Evolutionary conservation across 1,140 invertebrate species (phyloP).

Genomic region (Macrobrachium nipponense): DNA sequence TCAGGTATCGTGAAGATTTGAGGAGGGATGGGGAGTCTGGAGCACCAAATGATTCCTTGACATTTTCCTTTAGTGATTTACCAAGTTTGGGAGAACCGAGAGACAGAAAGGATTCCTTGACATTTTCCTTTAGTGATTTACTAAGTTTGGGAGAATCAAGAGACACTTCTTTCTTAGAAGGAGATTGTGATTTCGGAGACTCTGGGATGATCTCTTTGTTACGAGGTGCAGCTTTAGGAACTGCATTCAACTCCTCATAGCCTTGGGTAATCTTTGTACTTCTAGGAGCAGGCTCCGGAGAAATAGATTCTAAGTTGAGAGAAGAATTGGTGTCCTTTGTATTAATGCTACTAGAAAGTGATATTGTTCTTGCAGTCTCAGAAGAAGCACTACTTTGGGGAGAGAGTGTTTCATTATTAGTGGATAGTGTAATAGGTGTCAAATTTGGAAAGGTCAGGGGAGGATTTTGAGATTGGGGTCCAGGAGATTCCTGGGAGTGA

Average conservation of each 20-base stretch:
- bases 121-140: too few relatives aligned
- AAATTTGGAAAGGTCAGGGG: conserved; percentile 44
- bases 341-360: conserved; percentile 41
- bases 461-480: not conserved
- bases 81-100: not conserved
- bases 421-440: conserved; percentile 38
- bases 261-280: conserved; percentile 8
- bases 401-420: conserved; percentile 19
- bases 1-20: conserved; percentile 9
- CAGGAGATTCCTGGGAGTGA: conserved; percentile 4
- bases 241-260: conserved; percentile 5
- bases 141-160: not conserved
- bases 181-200: conserved; percentile 14
- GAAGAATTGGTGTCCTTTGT: conserved; percentile 44
- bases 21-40: not conserved
- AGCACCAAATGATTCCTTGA: not conserved
- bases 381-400: conserved; percentile 24
- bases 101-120: too few relatives aligned
- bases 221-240: not conserved
- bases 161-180: not conserved
- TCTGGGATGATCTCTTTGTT: conserved; percentile 5
- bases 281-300: conserved; percentile 11
- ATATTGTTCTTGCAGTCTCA: conserved; percentile 38
- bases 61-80: too few relatives aligned
- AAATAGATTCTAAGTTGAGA: conserved; percentile 40